Evolutionary conservation across 2,113 vertebrate genomes (phyloP).

Genomic region (Chloebia gouldiae): DNA sequence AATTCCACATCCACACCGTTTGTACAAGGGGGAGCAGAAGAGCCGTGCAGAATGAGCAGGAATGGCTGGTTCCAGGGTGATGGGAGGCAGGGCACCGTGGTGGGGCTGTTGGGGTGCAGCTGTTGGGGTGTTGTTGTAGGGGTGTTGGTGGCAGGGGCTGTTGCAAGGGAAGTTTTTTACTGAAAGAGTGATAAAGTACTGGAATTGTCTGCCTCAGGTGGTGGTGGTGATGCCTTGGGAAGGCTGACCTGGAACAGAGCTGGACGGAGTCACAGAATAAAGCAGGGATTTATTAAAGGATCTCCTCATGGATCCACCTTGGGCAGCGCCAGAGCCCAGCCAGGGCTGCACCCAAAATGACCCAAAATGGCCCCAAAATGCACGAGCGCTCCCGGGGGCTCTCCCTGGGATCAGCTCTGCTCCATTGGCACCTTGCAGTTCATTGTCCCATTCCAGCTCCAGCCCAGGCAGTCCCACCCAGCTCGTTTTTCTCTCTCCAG

Average conservation of each 20-base stretch:
- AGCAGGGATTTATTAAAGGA: background rate
- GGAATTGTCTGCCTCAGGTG: background rate
- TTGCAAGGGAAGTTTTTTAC: background rate
- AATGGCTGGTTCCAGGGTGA: background rate
- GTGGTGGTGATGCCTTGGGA: background rate
- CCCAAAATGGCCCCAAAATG: too few species aligned
- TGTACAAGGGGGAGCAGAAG: background rate
- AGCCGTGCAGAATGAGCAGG: background rate
- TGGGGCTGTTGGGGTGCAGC: background rate
- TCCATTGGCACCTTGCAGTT: too few species aligned
- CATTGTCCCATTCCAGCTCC: too few species aligned
- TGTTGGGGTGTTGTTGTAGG: background rate
- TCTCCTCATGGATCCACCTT: background rate
- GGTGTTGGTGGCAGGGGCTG: background rate
- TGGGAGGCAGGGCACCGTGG: background rate
- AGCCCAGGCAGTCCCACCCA: too few species aligned
- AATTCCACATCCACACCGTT: background rate
- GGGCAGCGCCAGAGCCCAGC: too few species aligned
- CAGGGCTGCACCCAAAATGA: too few species aligned
- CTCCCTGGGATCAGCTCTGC: too few species aligned
- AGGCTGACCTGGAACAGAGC: background rate
- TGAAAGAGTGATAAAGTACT: background rate
- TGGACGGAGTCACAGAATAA: background rate
- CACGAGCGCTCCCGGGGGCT: too few species aligned
- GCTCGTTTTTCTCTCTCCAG: too few species aligned